These are phyloP conservation scores for Porites lobata DNA, from an alignment of 92 coral and sea anemone genomes.

Conservation along the genomic window DNA sequence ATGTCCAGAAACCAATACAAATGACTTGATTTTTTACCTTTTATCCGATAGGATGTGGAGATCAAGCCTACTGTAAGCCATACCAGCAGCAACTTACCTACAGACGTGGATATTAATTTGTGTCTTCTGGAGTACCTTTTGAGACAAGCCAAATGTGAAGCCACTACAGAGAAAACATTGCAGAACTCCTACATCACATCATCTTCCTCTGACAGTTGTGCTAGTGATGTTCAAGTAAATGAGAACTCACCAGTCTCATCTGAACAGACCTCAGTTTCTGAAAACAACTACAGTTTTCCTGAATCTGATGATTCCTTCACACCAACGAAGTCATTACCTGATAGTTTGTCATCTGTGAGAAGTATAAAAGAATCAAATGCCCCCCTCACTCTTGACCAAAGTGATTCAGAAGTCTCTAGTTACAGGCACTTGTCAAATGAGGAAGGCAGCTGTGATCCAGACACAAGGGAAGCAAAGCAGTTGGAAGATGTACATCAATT, in stretches of 20 bases:
- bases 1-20: background rate
- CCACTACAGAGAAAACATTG: background rate
- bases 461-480: background rate
- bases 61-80: too few species aligned
- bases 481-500: background rate
- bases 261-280: conserved; percentile 3
- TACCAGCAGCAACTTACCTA: too few species aligned
- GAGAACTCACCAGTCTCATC: background rate
- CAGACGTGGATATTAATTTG: too few species aligned
- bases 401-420: too few species aligned
- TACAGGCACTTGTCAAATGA: background rate
- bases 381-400: too few species aligned
- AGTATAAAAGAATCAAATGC: background rate
- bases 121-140: conserved; percentile 13
- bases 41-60: too few species aligned
- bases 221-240: background rate
- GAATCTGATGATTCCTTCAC: background rate
- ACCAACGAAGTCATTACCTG: background rate
- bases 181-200: background rate
- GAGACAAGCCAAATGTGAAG: background rate
- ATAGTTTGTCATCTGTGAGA: background rate
- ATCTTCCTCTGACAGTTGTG: background rate
- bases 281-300: background rate
- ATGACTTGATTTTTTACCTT: too few species aligned
- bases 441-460: background rate